These are phyloP conservation scores for Callaeas wilsoni DNA, from an alignment of 2,113 vertebrate species.

Conservation along the genomic window DNA sequence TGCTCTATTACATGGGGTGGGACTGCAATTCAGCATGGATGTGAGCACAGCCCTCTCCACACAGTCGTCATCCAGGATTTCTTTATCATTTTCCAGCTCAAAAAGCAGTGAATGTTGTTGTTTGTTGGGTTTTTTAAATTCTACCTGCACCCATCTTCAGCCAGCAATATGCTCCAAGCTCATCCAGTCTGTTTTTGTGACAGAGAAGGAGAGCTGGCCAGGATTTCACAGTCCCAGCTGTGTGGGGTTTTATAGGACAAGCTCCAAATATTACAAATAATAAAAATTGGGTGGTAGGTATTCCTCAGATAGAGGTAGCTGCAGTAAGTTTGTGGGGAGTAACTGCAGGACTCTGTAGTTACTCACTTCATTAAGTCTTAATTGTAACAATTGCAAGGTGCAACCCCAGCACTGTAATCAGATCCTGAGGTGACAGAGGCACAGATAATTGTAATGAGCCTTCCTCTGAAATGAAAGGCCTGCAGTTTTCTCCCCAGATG, in stretches of 20 bases:
- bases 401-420: conserved; percentile 31
- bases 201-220: background rate
- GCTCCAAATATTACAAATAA: background rate
- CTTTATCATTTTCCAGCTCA: background rate
- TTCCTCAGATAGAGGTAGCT: background rate
- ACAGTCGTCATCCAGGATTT: background rate
- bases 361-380: conserved; percentile 57
- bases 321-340: background rate
- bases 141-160: background rate
- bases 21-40: background rate
- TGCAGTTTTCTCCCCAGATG: conserved; percentile 4
- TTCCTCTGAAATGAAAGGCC: conserved; percentile 13
- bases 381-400: conserved; percentile 30
- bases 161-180: background rate
- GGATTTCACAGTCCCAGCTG: background rate
- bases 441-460: conserved; percentile 12
- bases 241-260: background rate
- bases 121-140: background rate
- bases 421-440: conserved; percentile 33
- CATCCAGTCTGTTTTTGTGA: background rate
- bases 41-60: background rate
- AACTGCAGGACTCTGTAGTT: conserved; percentile 7
- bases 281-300: background rate
- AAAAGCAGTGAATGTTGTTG: background rate
- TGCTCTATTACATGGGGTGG: fast-evolving